These are phyloP conservation scores for Tribolium madens DNA, from an alignment of 1,140 invertebrate genomes.

Conservation along the genomic window DNA sequence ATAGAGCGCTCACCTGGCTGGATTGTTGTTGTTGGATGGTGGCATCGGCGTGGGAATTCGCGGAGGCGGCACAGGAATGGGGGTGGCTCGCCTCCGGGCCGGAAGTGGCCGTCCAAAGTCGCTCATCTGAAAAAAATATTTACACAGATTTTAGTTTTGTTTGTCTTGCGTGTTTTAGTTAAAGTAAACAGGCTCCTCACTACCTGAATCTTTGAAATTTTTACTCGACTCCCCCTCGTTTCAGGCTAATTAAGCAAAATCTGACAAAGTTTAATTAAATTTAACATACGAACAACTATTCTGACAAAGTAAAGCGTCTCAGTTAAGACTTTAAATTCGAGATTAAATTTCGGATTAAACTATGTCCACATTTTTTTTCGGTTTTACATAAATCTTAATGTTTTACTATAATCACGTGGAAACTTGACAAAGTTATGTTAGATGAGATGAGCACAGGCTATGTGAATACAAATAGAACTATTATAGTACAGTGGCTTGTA, in stretches of 20 bases:
- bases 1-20: constrained; percentile 55
- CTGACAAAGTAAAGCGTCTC: constrained; percentile 16
- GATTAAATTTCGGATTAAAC: background rate
- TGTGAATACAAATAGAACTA: background rate
- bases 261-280: constrained; percentile 37
- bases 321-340: background rate
- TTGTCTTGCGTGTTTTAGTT: background rate
- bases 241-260: constrained; percentile 13
- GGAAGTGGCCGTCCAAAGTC: constrained; percentile 5
- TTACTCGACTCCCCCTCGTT: background rate
- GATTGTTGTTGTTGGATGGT: constrained; percentile 60
- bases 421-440: background rate
- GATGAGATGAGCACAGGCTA: background rate
- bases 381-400: background rate
- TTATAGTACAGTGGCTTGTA: background rate
- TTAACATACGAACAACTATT: constrained; percentile 33
- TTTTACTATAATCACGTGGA: background rate
- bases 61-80: constrained; percentile 61
- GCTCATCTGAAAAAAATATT: constrained; percentile 3
- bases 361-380: background rate
- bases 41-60: constrained; percentile 63
- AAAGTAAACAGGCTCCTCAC: background rate
- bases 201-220: background rate
- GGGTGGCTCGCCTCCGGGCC: constrained; percentile 55
- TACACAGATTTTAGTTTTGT: too few species aligned